phyloP scores from a whole-genome alignment of 2,888 invertebrate genomes.

The Oxycera nigricornis region DNA sequence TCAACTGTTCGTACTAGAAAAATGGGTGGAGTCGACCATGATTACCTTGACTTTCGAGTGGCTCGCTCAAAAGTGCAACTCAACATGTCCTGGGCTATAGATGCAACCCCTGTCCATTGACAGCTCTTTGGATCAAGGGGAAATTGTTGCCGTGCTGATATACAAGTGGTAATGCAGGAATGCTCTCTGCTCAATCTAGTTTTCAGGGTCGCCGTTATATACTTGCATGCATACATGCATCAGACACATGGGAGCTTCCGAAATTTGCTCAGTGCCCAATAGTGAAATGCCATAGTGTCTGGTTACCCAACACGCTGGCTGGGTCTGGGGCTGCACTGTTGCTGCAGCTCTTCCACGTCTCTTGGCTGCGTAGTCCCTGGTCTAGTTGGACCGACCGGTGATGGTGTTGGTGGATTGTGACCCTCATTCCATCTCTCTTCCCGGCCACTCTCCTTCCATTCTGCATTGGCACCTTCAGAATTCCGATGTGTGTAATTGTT shows the following conservation, averaged over 20 bases:
- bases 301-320: not conserved
- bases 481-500: not conserved
- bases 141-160: not conserved
- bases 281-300: not conserved
- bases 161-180: not conserved
- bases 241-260: not conserved
- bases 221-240: not conserved
- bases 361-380: not conserved
- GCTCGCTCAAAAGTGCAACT: too few relatives aligned
- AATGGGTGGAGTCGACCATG: too few relatives aligned
- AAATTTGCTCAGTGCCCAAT: not conserved
- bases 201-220: constrained; percentile 10
- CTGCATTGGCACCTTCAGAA: too few relatives aligned
- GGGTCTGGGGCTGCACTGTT: not conserved
- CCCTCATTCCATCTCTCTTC: not conserved
- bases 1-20: too few relatives aligned
- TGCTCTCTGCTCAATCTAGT: not conserved
- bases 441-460: too few relatives aligned
- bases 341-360: not conserved
- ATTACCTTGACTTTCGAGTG: too few relatives aligned
- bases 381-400: too few relatives aligned
- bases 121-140: not conserved
- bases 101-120: not conserved
- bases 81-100: too few relatives aligned
- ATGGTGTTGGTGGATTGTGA: not conserved